phyloP scores from a whole-genome alignment of 2,797 vertebrate species.

The Melanitta fusca region DNA sequence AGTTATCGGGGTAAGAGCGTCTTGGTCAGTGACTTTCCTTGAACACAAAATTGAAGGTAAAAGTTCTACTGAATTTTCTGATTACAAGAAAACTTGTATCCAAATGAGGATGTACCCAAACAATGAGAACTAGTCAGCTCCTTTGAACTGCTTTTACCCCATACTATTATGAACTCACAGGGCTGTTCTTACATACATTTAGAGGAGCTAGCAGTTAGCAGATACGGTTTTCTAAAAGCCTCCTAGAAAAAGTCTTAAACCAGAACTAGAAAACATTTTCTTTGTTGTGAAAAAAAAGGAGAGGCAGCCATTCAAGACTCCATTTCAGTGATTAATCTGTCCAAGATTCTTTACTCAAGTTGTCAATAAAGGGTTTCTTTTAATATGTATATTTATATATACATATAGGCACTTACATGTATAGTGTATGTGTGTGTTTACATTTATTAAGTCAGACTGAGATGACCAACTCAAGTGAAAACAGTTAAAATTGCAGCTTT shows the following conservation, averaged over 20 bases:
- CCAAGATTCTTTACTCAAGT: neutral
- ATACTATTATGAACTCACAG: constrained; percentile 33
- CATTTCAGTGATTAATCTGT: neutral
- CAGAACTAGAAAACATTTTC: neutral
- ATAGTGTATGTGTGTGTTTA: neutral
- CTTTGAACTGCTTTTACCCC: constrained; percentile 33
- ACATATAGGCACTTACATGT: neutral
- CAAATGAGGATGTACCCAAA: constrained; percentile 7
- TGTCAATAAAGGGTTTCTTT: neutral
- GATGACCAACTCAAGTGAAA: neutral
- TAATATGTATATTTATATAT: neutral
- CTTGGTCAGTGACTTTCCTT: constrained; percentile 49
- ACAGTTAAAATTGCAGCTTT: neutral
- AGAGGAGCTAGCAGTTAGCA: neutral
- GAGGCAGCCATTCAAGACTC: neutral
- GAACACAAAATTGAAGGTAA: constrained; percentile 21
- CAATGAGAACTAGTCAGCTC: constrained; percentile 1
- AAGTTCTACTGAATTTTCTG: constrained; percentile 21
- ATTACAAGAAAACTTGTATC: constrained; percentile 39
- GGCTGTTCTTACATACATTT: constrained; percentile 15
- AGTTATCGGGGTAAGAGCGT: constrained; percentile 52
- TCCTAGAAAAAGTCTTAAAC: neutral
- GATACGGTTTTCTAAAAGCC: neutral
- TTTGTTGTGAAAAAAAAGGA: neutral
- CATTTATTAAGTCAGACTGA: neutral